Percentiles rank a stretch among this genome's conserved stretches.
These are phyloP conservation scores for Papio anubis DNA, from an alignment of 2,113 vertebrate genomes.

Conservation along the genomic window DNA sequence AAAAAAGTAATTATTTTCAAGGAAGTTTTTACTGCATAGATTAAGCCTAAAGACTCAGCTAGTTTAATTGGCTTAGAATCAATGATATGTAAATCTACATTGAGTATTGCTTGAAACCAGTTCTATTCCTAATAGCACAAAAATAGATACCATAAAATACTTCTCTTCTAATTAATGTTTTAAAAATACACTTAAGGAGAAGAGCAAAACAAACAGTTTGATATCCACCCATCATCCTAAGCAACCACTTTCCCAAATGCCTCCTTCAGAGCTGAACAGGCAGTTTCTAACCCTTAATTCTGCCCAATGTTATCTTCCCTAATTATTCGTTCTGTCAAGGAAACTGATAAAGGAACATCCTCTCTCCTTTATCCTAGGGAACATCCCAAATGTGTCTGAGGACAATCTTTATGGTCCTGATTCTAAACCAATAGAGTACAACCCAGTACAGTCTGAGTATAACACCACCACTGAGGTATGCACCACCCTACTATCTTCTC, in stretches of 20 bases:
- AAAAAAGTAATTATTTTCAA: conserved; percentile 41
- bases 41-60: conserved; percentile 48
- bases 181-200: conserved; percentile 59
- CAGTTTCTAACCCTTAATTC: not conserved
- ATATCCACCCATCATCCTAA: conserved; percentile 39
- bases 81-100: conserved; percentile 51
- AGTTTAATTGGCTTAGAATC: conserved; percentile 54
- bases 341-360: not conserved
- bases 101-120: conserved; percentile 48
- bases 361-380: not conserved
- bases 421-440: not conserved
- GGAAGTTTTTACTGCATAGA: not conserved
- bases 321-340: not conserved
- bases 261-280: not conserved
- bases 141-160: conserved; percentile 67
- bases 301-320: not conserved
- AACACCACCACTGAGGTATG: not conserved
- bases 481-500: not conserved
- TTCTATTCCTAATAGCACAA: conserved; percentile 64
- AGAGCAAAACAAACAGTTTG: conserved; percentile 68
- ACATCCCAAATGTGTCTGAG: not conserved
- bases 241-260: conserved; percentile 14
- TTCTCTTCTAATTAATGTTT: conserved; percentile 69
- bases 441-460: not conserved
- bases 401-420: not conserved